Percentiles rank a stretch among this genome's conserved stretches.
These are phyloP conservation scores for Grapholita molesta DNA, from an alignment of 1,140 invertebrate species.

Conservation along the genomic window DNA sequence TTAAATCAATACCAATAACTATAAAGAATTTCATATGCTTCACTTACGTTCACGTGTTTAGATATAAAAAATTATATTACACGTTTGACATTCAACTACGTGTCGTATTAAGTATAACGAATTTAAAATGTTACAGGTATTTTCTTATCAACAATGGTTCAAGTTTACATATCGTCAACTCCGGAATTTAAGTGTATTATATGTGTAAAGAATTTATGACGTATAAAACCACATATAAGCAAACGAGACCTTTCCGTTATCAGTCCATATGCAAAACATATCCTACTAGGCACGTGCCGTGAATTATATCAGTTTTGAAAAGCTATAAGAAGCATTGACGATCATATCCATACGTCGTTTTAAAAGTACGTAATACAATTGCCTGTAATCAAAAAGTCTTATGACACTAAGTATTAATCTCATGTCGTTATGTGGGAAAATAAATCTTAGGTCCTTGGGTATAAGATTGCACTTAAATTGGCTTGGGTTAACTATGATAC, in stretches of 20 bases:
- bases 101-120: background rate
- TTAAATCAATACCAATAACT: no score
- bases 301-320: background rate
- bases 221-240: background rate
- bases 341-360: background rate
- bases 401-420: background rate
- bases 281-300: background rate
- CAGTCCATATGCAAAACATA: constrained; percentile 1
- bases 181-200: no score
- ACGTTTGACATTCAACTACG: background rate
- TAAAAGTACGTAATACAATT: background rate
- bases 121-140: background rate
- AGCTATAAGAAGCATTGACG: background rate
- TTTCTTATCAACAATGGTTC: background rate
- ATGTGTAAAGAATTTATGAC: background rate
- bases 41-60: background rate
- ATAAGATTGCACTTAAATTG: no score
- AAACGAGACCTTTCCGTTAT: background rate
- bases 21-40: no score
- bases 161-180: no score
- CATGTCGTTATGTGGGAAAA: background rate
- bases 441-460: background rate
- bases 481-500: no score
- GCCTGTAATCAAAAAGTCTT: background rate
- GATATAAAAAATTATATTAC: no score